Evolutionary conservation across 53 echinoderm and acorn worm species (phyloP), one percentile per base, ranked within the genome.

Genomic region (Astropecten irregularis): DNA sequence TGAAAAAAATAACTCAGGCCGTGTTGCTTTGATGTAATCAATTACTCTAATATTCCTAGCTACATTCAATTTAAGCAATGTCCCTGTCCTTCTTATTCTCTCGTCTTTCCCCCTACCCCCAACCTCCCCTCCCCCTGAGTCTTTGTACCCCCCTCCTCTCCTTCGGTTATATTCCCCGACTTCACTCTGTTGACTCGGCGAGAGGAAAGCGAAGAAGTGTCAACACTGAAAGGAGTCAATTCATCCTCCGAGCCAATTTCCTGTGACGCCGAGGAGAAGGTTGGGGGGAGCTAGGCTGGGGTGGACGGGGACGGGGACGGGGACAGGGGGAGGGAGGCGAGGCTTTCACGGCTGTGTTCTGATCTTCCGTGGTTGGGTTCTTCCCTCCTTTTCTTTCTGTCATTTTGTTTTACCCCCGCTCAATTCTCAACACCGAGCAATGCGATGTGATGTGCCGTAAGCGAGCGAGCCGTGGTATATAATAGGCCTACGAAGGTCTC

Each of bases 161-260:
- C 42, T 11, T 42, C 42, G 6, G 42, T 42, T 42, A 42, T 42
- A 42, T 42, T 42, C 11, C 46, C 27, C 44, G 9, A 28, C 63
- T 60, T 59, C 79, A 46, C 61, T 9, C 18, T 79, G 79, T 79
- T 79, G 79, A 79, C 79, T 62, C 47, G 79, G 48, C 46, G 22
- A 30, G 62, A 79, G 79, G 79, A 79, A 79, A 79, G 79, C 79
- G 61, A 79, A 61, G 79, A 46, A 79, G 79, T 79, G 79, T 79
- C 79, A 79, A 79, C 79, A 79, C 26, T 31, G 37, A 59, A 77
- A 42, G 50, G 40, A 77, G 59, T 77, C 79, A 79, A 46, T 79
- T 62, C 79, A 23, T 18, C 79, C 62, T 79, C 63, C 40, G 3
- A 79, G 79, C 63, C 61, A 79, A 79, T 79, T 79, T 79, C 79